phyloP scores from a whole-genome alignment of 2,113 vertebrate genomes.

The Brachirus orientalis region DNA sequence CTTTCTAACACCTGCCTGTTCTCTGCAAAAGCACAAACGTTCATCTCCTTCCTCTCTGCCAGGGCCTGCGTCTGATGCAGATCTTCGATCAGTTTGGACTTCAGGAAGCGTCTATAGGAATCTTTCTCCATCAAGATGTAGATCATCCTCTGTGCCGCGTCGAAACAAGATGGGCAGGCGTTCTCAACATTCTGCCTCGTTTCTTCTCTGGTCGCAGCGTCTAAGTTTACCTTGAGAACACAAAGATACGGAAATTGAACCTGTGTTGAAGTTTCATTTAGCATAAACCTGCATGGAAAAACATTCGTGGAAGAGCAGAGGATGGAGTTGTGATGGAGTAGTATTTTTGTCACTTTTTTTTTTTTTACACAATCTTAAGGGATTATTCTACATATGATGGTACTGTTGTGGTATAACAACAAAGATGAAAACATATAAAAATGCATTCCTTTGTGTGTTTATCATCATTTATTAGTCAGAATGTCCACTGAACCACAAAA shows the following conservation, averaged over 20 bases:
- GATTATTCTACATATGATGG: no score
- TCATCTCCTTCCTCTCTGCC: constrained; percentile 31
- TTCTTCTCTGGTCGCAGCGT: constrained; percentile 75
- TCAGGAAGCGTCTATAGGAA: constrained; percentile 83
- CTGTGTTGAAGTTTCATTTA: no score
- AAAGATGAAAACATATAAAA: no score
- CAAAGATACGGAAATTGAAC: neutral
- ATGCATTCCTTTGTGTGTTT: no score
- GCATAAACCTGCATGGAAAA: no score
- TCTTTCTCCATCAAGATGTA: constrained; percentile 84
- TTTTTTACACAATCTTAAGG: no score
- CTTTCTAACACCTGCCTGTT: constrained; percentile 19
- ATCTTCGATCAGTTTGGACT: constrained; percentile 73
- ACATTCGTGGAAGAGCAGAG: no score
- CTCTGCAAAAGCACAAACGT: neutral
- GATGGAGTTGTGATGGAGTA: no score
- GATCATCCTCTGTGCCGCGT: constrained; percentile 82
- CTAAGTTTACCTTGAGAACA: constrained; percentile 79
- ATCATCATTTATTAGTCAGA: no score
- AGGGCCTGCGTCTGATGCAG: constrained; percentile 33
- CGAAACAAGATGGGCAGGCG: constrained; percentile 68
- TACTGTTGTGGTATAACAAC: no score
- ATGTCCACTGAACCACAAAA: no score
- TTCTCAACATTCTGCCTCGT: constrained; percentile 69
- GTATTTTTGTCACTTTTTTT: no score